Evolutionary conservation across 2,113 vertebrate genomes (phyloP).

Genomic region (Gopherus evgoodei): DNA sequence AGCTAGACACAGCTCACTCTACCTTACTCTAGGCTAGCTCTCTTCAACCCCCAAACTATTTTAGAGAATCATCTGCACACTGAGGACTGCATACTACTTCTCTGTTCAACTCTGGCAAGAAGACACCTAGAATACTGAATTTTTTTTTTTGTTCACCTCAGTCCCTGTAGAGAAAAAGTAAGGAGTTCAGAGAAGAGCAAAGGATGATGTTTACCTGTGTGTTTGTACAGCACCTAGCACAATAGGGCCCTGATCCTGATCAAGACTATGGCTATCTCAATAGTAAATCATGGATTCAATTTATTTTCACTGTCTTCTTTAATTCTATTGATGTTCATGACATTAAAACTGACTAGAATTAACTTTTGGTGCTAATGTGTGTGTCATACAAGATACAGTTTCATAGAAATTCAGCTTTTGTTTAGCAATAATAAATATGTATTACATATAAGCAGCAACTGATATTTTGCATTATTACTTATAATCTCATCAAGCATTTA

Average conservation of each 20-base stretch:
- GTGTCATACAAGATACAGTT: constrained; percentile 8
- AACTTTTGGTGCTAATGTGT: not conserved
- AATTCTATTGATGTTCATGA: not conserved
- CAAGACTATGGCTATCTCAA: not conserved
- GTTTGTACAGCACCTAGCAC: not conserved
- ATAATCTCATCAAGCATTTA: constrained; percentile 49
- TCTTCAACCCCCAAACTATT: not conserved
- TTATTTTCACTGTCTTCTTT: constrained; percentile 1
- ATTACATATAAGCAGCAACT: constrained; percentile 27
- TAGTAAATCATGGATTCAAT: not conserved
- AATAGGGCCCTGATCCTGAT: not conserved
- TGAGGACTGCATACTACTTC: fast-evolving
- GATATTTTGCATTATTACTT: constrained; percentile 33
- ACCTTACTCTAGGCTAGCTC: not conserved
- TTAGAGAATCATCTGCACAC: fast-evolving
- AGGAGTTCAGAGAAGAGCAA: not conserved
- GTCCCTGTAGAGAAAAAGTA: not conserved
- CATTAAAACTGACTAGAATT: not conserved
- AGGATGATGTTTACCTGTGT: not conserved
- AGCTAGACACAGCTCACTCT: not conserved
- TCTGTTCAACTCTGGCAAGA: not conserved
- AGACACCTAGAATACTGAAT: not conserved
- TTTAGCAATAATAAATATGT: constrained; percentile 28
- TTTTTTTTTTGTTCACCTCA: not conserved
- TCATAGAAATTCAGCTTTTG: not conserved